Percentiles rank a stretch among this genome's conserved stretches.
These are phyloP conservation scores for Paguma larvata DNA, from an alignment of 2,797 vertebrate genomes.

Conservation along the genomic window DNA sequence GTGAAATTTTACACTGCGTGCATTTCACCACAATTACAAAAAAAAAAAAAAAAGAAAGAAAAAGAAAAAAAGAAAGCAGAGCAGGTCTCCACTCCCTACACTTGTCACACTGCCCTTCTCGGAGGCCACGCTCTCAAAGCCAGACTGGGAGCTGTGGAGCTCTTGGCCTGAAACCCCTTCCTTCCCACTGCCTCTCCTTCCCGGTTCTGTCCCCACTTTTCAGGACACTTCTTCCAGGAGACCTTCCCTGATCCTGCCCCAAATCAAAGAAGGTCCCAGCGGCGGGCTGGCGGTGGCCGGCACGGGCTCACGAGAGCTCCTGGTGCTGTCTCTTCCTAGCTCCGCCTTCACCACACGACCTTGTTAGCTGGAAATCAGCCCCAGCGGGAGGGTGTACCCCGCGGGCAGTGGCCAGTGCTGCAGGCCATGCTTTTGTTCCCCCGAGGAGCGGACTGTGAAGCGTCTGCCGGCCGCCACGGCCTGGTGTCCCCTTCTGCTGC, in stretches of 20 bases:
- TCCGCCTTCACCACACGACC: rapidly evolving
- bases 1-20: neutral
- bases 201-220: neutral
- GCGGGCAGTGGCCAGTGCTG: neutral
- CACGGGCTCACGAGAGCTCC: neutral
- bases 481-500: neutral
- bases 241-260: neutral
- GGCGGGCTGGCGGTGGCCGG: neutral
- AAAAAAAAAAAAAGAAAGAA: neutral
- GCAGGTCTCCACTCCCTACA: neutral
- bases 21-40: neutral
- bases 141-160: neutral
- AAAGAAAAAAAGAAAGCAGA: neutral
- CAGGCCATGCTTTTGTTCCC: neutral
- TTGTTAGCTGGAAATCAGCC: neutral
- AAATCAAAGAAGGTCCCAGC: neutral
- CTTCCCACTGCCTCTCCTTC: neutral
- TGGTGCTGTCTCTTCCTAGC: neutral
- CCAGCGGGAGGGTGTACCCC: neutral
- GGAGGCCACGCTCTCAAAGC: neutral
- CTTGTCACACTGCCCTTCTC: neutral
- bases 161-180: neutral
- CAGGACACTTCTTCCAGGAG: neutral
- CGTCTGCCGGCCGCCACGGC: neutral
- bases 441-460: neutral